A percentile compares a stretch with the other conserved stretches of the same genome.
phyloP scores from a whole-genome alignment of 2,888 invertebrate genomes.

The Philereme transversata region DNA sequence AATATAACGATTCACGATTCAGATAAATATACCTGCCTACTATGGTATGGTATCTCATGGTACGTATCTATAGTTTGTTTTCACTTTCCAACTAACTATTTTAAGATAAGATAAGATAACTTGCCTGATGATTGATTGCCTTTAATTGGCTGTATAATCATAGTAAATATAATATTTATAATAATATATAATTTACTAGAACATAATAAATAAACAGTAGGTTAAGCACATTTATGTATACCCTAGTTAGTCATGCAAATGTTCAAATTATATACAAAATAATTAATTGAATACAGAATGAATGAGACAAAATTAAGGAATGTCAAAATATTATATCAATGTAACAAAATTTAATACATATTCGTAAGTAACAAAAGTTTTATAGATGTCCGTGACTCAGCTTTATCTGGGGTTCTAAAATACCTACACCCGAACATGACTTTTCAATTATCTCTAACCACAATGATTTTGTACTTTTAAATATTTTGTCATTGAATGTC shows the following conservation, averaged over 20 bases:
- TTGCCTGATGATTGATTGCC: too few species aligned
- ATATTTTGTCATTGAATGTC: conserved; percentile 12
- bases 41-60: background rate
- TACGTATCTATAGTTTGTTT: background rate
- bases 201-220: too few species aligned
- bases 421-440: conserved; percentile 2
- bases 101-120: too few species aligned
- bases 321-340: background rate
- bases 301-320: too few species aligned
- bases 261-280: too few species aligned
- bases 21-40: background rate
- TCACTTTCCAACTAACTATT: background rate
- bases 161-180: too few species aligned
- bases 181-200: too few species aligned
- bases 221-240: too few species aligned
- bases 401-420: conserved; percentile 1
- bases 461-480: conserved; percentile 15
- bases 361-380: background rate
- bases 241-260: too few species aligned
- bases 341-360: background rate
- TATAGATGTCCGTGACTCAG: background rate
- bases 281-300: too few species aligned
- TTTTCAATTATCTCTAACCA: conserved; percentile 16
- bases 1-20: background rate
- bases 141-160: too few species aligned